Conservation (phyloP, 2,113 vertebrate species). For the Regulus satrapa region DNA sequence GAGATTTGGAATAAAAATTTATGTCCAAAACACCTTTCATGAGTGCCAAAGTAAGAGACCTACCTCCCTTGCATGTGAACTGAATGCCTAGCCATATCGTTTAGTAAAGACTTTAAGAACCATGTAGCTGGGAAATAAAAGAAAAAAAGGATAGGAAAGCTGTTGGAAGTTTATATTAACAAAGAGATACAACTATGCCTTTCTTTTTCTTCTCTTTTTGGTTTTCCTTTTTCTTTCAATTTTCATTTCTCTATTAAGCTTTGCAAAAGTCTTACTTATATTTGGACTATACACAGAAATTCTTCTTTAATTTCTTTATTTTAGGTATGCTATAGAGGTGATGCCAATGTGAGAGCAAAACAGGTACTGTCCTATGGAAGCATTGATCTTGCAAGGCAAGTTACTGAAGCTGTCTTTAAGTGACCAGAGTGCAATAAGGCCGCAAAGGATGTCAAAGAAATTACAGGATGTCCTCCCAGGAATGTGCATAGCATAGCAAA, state of each 20-base stretch:
- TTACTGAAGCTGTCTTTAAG: not conserved
- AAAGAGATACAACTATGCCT: not conserved
- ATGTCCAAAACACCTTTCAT: not conserved
- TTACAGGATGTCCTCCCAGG: not conserved
- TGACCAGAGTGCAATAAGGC: not conserved
- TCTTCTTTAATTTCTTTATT: not conserved
- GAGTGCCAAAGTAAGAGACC: not conserved
- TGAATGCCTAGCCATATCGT: not conserved
- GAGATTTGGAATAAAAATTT: not conserved
- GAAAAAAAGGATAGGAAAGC: not conserved
- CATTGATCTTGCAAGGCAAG: not conserved
- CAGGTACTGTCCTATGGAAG: not conserved
- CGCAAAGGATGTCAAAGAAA: not conserved
- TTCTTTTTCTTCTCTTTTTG: too few relatives aligned
- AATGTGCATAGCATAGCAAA: not conserved
- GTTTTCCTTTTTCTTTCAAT: fast-evolving
- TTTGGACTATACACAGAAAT: not conserved
- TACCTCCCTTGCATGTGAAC: not conserved
- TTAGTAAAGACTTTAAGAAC: not conserved
- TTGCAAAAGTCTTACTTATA: not conserved
- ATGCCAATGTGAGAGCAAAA: not conserved
- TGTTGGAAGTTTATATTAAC: not conserved
- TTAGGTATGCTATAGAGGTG: not conserved
- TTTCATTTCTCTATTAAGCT: not conserved
- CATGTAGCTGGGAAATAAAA: not conserved